Evolutionary conservation across 2,888 invertebrate genomes (phyloP), one percentile per base, ranked within the genome.

Genomic region (Fragum fragum): DNA sequence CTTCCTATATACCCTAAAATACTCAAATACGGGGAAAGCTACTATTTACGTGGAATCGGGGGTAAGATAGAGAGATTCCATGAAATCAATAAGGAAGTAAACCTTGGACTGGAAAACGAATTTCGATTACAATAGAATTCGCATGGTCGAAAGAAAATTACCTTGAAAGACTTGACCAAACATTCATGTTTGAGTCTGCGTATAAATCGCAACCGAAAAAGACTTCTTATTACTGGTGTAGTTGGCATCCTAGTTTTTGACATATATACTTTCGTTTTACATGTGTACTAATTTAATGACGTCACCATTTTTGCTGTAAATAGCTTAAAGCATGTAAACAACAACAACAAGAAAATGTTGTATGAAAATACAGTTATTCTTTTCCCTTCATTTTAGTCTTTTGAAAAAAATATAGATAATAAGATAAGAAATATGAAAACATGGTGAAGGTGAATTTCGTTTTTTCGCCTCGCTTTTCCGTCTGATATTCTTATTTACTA

Each of bases 221-320:
- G 14, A 18, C 47, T n/a, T 16, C 47, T 5, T 16, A 47, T 18
- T 29, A 26, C 18, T 61, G 61, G 11, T 57, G 23, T 57, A 21
- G 23, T 57, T 7, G 21, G 57, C 57, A 61, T 32, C 61, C n/a
- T 32, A 47, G 14, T 47, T 47, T n/a, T 61, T 61, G n/a, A 61
- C 61, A 14, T 23, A 11, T 39, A 52, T 69, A 69, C 69, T 69
- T 69, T 69, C 69, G 69, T 21, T 69, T 69, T 47, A 28, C 3
- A 18, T 69, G 68, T 42, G 68, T 29, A 61, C 61, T 61, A 26
- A 29, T 29, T 7, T 29, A 6, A 18, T 61, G 61, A 61, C 61
- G 61, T 61, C 61, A 61, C 18, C 18, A 61, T 3, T 7, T 61
- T 57, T 57, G 57, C 57, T 5, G 3, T 5, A n/a, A 16, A 16